phyloP scores from a whole-genome alignment of 2,113 vertebrate species.

The Micronycteris hirsuta region DNA sequence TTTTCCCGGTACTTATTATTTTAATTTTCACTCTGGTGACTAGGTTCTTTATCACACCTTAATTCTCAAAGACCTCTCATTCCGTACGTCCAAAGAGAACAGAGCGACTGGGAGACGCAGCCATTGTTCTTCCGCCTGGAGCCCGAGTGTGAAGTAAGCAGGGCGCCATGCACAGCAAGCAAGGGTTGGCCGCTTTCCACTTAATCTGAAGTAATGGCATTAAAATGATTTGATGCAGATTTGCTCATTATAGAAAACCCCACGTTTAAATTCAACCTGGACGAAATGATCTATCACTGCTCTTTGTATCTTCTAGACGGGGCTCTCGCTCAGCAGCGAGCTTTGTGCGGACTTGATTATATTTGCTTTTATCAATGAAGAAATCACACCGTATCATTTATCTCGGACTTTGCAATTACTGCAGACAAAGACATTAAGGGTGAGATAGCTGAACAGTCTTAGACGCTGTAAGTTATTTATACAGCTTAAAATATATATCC shows the following conservation, averaged over 20 bases:
- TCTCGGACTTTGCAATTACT: not conserved
- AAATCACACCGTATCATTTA: not conserved
- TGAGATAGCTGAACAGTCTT: not conserved
- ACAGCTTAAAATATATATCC: no score
- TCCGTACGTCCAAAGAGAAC: rapidly evolving
- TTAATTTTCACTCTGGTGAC: not conserved
- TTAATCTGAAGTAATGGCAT: not conserved
- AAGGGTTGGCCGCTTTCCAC: not conserved
- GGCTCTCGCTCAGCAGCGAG: rapidly evolving
- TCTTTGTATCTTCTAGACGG: not conserved
- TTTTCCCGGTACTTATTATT: no score
- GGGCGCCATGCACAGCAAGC: no score
- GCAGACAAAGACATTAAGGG: not conserved
- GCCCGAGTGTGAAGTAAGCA: rapidly evolving
- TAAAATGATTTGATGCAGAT: not conserved
- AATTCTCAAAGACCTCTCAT: not conserved
- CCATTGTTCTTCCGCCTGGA: not conserved
- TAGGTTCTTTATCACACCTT: not conserved
- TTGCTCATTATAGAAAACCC: not conserved
- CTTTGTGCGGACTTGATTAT: rapidly evolving
- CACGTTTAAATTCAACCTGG: not conserved
- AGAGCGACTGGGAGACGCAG: rapidly evolving
- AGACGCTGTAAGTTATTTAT: not conserved
- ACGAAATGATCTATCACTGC: not conserved
- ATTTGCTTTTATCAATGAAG: not conserved